These are phyloP conservation scores for Rhizomys pruinosus DNA, from an alignment of 2,113 vertebrate species.

Conservation along the genomic window DNA sequence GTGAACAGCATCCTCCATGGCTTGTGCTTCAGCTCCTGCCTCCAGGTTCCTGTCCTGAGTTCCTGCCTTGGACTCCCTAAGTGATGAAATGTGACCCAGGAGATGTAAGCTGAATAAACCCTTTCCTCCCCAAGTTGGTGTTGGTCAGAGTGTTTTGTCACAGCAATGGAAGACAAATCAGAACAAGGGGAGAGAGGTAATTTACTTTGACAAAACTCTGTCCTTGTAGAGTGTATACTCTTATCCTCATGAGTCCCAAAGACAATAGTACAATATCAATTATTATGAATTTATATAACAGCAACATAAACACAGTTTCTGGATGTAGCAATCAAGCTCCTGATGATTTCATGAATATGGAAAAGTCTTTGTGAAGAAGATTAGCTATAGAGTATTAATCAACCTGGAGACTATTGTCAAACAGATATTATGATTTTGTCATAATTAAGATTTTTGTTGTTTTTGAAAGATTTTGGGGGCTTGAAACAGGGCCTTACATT, in stretches of 20 bases:
- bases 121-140: no score
- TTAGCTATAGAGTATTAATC: neutral
- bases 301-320: constrained; percentile 44
- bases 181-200: neutral
- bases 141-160: no score
- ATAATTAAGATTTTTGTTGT: neutral
- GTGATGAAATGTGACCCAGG: no score
- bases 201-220: constrained; percentile 28
- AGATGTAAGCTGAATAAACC: no score
- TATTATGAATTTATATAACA: neutral
- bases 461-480: neutral
- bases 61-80: no score
- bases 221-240: neutral
- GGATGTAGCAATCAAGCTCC: neutral
- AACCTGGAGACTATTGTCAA: neutral
- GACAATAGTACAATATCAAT: neutral
- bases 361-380: constrained; percentile 23
- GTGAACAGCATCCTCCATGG: no score
- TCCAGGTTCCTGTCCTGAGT: no score
- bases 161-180: no score
- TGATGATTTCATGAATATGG: constrained; percentile 14
- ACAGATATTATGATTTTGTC: neutral
- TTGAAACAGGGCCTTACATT: neutral
- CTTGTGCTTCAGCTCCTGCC: no score
- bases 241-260: neutral